Evolutionary conservation across 1,140 invertebrate species (phyloP).

Genomic region (Alviniconcha marisindica): DNA sequence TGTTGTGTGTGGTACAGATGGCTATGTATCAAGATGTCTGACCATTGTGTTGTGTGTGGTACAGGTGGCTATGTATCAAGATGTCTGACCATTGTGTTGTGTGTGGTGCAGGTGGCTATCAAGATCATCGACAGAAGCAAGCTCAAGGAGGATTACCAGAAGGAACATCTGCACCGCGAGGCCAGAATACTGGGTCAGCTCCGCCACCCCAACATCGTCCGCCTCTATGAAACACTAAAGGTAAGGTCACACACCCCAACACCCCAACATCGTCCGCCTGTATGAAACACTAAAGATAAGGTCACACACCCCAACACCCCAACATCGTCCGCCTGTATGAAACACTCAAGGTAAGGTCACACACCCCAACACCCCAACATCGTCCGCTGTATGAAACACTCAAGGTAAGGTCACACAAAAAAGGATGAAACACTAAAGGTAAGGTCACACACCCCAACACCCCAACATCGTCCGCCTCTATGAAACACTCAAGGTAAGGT

Average conservation of each 20-base stretch:
- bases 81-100: not conserved
- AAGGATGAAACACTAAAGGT: conserved; percentile 80
- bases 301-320: no score
- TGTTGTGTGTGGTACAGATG: not conserved
- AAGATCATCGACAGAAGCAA: conserved; percentile 83
- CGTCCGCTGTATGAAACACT: not conserved
- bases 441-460: conserved; percentile 79
- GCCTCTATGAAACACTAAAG: conserved; percentile 84
- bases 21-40: not conserved
- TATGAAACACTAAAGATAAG: no score
- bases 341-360: conserved; percentile 83
- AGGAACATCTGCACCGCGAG: conserved; percentile 82
- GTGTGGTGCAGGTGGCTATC: conserved; percentile 80
- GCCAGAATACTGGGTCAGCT: conserved; percentile 82
- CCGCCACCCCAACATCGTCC: conserved; percentile 82
- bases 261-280: conserved; percentile 82
- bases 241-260: conserved; percentile 79
- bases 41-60: not conserved
- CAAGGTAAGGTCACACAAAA: not conserved
- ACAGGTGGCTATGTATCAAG: not conserved
- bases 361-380: no score
- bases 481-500: no score
- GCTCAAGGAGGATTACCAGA: conserved; percentile 83
- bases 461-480: conserved; percentile 83
- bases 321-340: conserved; percentile 83